Percentiles rank a stretch among this genome's conserved stretches.
Conservation (phyloP, 2,888 invertebrate genomes). For the Drosophila prolongata region DNA sequence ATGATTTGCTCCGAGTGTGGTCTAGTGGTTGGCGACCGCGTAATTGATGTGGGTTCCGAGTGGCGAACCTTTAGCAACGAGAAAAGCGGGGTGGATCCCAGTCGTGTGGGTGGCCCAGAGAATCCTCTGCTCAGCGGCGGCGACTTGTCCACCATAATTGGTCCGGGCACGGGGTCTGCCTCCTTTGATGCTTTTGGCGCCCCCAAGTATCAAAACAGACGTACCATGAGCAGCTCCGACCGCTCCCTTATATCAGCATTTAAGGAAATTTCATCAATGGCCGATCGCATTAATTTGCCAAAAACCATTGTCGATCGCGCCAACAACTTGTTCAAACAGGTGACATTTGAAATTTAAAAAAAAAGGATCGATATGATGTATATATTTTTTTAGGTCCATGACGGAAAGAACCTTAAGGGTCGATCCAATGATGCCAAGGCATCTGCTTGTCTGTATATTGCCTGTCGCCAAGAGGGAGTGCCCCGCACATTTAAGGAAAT, state of each 20-base stretch:
- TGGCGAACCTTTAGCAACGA: constrained; percentile 99
- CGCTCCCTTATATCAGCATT: constrained; percentile 97
- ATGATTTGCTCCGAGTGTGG: constrained; percentile 99
- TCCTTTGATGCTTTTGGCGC: constrained; percentile 95
- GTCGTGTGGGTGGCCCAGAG: constrained; percentile 99
- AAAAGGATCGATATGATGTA: not conserved
- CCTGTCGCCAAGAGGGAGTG: constrained; percentile 99
- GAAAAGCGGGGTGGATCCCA: constrained; percentile 97
- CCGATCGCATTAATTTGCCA: constrained; percentile 98
- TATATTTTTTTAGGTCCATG: constrained; percentile 88
- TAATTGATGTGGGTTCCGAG: constrained; percentile 99
- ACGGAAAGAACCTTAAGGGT: constrained; percentile 97
- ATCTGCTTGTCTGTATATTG: constrained; percentile 99
- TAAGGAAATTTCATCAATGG: constrained; percentile 98
- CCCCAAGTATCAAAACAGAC: constrained; percentile 90
- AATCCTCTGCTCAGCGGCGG: constrained; percentile 98
- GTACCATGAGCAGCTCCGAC: constrained; percentile 96
- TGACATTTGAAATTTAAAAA: not conserved
- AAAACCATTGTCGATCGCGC: constrained; percentile 98
- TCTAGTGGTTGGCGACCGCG: constrained; percentile 99
- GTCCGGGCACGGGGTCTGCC: constrained; percentile 90
- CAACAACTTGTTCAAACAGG: constrained; percentile 98
- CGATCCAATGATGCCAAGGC: constrained; percentile 99
- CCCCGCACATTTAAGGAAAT: constrained; percentile 99
- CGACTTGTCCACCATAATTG: constrained; percentile 98